Evolutionary conservation across 1,140 invertebrate genomes (phyloP).

Genomic region (Goniozus legneri): DNA sequence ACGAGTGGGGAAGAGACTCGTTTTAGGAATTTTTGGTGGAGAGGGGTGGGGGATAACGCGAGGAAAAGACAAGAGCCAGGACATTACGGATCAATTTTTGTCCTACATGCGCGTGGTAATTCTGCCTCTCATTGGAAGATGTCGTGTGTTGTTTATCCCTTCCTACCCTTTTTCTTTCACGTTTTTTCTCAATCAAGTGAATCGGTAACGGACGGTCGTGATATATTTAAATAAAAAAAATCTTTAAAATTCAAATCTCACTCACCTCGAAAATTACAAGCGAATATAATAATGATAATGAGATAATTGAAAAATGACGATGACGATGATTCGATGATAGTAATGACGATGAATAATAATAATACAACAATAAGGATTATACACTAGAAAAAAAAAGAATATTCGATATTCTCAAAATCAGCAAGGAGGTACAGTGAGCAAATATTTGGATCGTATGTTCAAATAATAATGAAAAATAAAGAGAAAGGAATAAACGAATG

Average conservation of each 20-base stretch:
- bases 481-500: constrained; percentile 8
- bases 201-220: constrained; percentile 6
- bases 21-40: neutral
- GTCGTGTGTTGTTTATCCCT: neutral
- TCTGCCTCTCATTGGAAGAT: constrained; percentile 4
- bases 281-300: constrained; percentile 2
- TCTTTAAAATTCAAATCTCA: too few relatives aligned
- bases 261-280: too few relatives aligned
- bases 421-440: too few relatives aligned
- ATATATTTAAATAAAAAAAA: too few relatives aligned
- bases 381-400: constrained; percentile 19
- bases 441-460: too few relatives aligned
- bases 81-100: constrained; percentile 1
- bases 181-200: constrained; percentile 4
- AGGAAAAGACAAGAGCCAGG: constrained; percentile 10
- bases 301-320: constrained; percentile 25
- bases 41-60: neutral
- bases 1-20: constrained; percentile 12
- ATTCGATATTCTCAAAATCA: too few relatives aligned
- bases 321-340: constrained; percentile 2
- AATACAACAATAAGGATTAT: constrained; percentile 21
- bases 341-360: constrained; percentile 13
- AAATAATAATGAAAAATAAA: too few relatives aligned
- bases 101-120: constrained; percentile 7
- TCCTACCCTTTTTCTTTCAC: constrained; percentile 8